Evolutionary conservation across 1,140 invertebrate species (phyloP), one percentile per base, ranked within the genome.

Genomic region (Brachionus plicatilis): DNA sequence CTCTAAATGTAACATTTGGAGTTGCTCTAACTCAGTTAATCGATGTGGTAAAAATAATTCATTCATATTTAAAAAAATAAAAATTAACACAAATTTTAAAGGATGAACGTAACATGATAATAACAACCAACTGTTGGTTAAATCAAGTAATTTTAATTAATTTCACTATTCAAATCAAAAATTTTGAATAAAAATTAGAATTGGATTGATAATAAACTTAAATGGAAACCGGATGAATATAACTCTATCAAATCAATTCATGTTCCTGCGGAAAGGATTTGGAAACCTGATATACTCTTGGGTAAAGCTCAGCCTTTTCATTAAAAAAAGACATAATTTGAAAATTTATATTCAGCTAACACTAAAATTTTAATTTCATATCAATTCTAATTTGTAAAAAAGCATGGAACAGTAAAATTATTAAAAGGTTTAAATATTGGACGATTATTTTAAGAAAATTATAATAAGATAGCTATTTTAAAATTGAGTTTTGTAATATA

Each of bases 41-140:
- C 85, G 90, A 91, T 84, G 94, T 94, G 86, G 93, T 94, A 90
- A 93, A 92, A 20, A 50, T 70, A 1, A 7, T 37, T 37, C 27
- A 37, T 37, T 37, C 4, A 37, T 37, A 29, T 29, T 29, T 24
- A 29, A 37, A 7, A 37, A 6, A 37, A 37, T 37, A 7, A 37
- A 37, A 6, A 5, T 37, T 6, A 7, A 7, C 0, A 37, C 37
- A 33, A 79, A 12, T 87, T 85, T 92, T 93, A 85, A 91, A 98
- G 96, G 97, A 98, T 88, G 96, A 98, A 91, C 98, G 97, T 90
- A 97, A 97, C 91, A 96, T 98, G 92, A 96, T 98, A 87, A 97
- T 98, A 95, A 98, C 98, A 91, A 96, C 96, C 9, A 98, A 98
- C 89, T 96, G 98, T 41, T 98, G 96, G 96, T 91, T 98, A 9